Evolutionary conservation across 2,888 invertebrate genomes (phyloP).

Genomic region (Pherbina coryleti): DNA sequence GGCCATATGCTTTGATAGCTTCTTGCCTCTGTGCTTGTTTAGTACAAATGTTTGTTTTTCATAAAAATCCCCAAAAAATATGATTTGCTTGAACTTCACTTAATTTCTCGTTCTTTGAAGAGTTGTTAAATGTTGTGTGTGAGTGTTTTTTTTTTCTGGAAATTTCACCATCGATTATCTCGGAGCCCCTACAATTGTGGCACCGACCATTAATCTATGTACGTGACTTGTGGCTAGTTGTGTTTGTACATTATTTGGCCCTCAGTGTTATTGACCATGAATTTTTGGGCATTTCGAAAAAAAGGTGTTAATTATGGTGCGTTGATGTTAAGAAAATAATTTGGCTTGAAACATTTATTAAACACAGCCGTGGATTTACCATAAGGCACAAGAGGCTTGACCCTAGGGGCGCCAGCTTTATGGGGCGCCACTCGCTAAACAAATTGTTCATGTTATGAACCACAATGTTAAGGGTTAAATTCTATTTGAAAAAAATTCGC

Average conservation of each 20-base stretch:
- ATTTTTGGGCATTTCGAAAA: neutral
- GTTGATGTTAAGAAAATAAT: too few relatives aligned
- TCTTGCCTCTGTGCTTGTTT: neutral
- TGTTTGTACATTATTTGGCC: neutral
- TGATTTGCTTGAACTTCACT: conserved; percentile 37
- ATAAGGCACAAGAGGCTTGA: too few relatives aligned
- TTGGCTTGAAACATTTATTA: too few relatives aligned
- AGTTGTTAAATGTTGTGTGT: neutral
- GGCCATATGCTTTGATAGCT: neutral
- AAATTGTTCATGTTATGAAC: too few relatives aligned
- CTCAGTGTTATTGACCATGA: conserved; percentile 27
- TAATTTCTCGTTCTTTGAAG: neutral
- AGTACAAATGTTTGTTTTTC: neutral
- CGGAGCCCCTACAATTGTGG: neutral
- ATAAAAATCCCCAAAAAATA: conserved; percentile 2
- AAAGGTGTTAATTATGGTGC: too few relatives aligned
- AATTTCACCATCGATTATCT: neutral
- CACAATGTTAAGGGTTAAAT: too few relatives aligned
- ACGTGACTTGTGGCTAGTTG: neutral
- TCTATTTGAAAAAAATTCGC: too few relatives aligned
- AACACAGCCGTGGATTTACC: too few relatives aligned
- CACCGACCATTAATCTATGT: neutral
- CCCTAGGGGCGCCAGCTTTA: too few relatives aligned
- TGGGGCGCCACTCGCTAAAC: too few relatives aligned
- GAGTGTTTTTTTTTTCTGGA: neutral